Base-by-base conservation (phyloP, 2,888 invertebrate species). In the Acanthoscelides obtectus region DNA sequence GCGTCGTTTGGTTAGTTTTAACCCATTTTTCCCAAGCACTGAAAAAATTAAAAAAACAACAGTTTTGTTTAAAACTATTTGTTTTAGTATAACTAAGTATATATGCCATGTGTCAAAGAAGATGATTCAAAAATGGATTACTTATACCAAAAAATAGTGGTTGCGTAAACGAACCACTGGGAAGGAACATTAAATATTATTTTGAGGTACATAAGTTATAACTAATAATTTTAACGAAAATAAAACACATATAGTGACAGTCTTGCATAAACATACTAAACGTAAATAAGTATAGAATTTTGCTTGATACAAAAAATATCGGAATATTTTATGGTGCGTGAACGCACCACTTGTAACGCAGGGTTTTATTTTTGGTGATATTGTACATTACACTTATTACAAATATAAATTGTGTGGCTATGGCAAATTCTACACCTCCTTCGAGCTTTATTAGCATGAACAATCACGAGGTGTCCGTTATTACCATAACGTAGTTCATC, bases 361-460 rank as follows among this genome's bases (percentile, higher is more conserved):
- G n/a, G n/a, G n/a, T n/a, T n/a, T 69, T 22, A 71, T 69, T 70
- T 70, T 69, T 71, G 71, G 69, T 67, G 69, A 27, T 71, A 71
- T 5, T 6, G 22, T 78, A 75, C 76, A 75, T 77, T 22, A 76
- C 71, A 74, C 77, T 78, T 64, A 75, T 76, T 4, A 78, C 68
- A 68, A 68, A 68, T 68, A 5, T 68, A 25, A 68, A 25, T 68
- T 2, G 68, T 22, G 25, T 68, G 68, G 22, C 68, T 68, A 22
- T 68, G 69, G 64, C 64, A 66, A 8, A 69, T 69, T 69, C 69
- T 69, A 66, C 64, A 69, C 12, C 69, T 69, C 21, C 64, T 66
- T 69, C 69, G 69, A 20, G 69, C n/a, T n/a, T n/a, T n/a, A n/a
- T n/a, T n/a, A n/a, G n/a, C n/a, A n/a, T n/a, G n/a, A n/a, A n/a